A percentile compares a stretch with the other conserved stretches of the same genome.
phyloP scores from a whole-genome alignment of 2,888 invertebrate genomes.

The Tuberolachnus salignus region DNA sequence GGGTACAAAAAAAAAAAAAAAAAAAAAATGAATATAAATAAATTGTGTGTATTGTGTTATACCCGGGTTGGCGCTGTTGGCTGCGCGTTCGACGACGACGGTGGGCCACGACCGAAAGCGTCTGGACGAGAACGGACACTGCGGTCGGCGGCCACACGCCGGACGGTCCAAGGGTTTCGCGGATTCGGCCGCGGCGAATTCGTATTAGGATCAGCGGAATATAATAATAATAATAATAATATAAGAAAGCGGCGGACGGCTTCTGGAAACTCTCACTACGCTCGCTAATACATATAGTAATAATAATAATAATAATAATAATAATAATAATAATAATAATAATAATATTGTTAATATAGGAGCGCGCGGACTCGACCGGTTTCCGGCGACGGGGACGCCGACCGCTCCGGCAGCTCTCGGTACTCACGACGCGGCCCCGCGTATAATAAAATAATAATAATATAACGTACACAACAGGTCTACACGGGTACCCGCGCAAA shows the following conservation, averaged over 20 bases:
- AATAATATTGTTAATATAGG: too few species aligned
- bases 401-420: too few species aligned
- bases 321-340: too few species aligned
- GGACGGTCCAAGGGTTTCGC: slow-evolving; percentile 20
- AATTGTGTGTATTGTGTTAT: too few species aligned
- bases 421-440: too few species aligned
- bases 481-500: not conserved
- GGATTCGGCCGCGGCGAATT: not conserved
- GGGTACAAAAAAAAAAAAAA: too few species aligned
- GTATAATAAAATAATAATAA: too few species aligned
- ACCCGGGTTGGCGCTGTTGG: not conserved
- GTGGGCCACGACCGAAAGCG: not conserved
- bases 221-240: slow-evolving; percentile 8
- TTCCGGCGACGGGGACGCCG: too few species aligned
- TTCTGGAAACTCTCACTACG: slow-evolving; percentile 34
- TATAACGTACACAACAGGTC: too few species aligned
- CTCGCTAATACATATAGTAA: too few species aligned
- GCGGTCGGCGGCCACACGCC: not conserved
- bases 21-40: too few species aligned
- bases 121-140: not conserved
- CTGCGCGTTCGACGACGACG: not conserved
- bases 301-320: too few species aligned
- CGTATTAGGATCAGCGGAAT: not conserved
- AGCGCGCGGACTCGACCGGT: slow-evolving; percentile 45
- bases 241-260: slow-evolving; percentile 42